Conservation (phyloP, 2,113 vertebrate genomes). For the Tiliqua scincoides region DNA sequence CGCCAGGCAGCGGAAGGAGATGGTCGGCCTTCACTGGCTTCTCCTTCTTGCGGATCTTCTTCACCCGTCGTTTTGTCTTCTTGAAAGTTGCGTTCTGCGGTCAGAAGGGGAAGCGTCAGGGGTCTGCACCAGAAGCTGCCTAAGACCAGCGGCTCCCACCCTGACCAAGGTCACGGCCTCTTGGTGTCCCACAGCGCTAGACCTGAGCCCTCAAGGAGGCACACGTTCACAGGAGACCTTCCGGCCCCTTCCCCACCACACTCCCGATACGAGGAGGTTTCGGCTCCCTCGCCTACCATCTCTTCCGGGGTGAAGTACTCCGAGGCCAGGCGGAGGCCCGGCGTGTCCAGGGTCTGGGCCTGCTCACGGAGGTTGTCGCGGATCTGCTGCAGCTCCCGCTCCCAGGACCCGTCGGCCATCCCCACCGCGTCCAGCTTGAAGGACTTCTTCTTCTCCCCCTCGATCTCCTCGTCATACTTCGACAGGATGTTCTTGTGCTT, state of each 20-base stretch:
- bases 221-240: neutral
- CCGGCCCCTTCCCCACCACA: no score
- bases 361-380: conserved; percentile 80
- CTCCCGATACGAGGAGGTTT: no score
- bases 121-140: fast-evolving
- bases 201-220: neutral
- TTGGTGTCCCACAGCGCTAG: no score
- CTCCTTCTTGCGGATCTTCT: conserved; percentile 88
- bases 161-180: no score
- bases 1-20: conserved; percentile 66
- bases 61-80: conserved; percentile 85
- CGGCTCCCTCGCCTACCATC: conserved; percentile 74
- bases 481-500: conserved; percentile 81
- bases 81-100: conserved; percentile 80
- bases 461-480: conserved; percentile 92
- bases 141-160: no score
- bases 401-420: conserved; percentile 80
- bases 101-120: neutral
- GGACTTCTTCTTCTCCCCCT: conserved; percentile 87
- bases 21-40: conserved; percentile 70
- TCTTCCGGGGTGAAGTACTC: conserved; percentile 89
- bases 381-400: conserved; percentile 85
- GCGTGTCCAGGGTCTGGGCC: conserved; percentile 84
- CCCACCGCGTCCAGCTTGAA: conserved; percentile 83
- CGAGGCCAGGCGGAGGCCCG: conserved; percentile 77